Evolutionary conservation across 2,797 vertebrate genomes (phyloP).

Genomic region (Eidolon dupreanum): DNA sequence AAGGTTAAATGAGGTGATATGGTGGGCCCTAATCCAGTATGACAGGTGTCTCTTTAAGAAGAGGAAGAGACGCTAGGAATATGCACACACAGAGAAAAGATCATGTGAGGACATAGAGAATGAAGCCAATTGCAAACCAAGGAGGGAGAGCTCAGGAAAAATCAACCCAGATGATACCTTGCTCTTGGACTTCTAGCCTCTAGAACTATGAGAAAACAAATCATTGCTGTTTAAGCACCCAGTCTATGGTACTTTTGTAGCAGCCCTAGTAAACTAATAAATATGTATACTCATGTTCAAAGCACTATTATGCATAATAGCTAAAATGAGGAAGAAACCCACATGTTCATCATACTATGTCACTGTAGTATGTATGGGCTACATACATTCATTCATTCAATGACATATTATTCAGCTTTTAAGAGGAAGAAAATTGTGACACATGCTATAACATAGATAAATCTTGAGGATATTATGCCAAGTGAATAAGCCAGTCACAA

Average conservation of each 20-base stretch:
- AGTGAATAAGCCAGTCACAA: background rate
- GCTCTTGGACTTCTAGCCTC: background rate
- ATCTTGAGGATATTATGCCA: background rate
- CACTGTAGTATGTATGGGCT: too few relatives aligned
- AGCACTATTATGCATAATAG: background rate
- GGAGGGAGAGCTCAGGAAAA: background rate
- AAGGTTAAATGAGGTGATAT: background rate
- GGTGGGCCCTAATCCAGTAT: background rate
- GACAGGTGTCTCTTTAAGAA: background rate
- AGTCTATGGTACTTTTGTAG: background rate
- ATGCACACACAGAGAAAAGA: background rate
- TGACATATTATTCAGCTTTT: background rate
- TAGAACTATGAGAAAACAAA: conserved; percentile 4
- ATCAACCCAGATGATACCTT: background rate
- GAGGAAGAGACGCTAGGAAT: background rate
- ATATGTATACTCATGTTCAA: background rate
- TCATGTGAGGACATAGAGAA: background rate
- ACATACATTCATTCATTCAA: background rate
- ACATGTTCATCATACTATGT: background rate
- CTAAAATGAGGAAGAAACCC: background rate
- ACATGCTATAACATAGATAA: background rate
- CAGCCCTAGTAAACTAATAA: background rate
- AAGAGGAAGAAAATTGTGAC: background rate
- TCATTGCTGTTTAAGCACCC: background rate
- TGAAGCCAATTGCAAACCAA: background rate